Base-by-base conservation (phyloP, 1,140 invertebrate genomes). In the Dreissena polymorpha region DNA sequence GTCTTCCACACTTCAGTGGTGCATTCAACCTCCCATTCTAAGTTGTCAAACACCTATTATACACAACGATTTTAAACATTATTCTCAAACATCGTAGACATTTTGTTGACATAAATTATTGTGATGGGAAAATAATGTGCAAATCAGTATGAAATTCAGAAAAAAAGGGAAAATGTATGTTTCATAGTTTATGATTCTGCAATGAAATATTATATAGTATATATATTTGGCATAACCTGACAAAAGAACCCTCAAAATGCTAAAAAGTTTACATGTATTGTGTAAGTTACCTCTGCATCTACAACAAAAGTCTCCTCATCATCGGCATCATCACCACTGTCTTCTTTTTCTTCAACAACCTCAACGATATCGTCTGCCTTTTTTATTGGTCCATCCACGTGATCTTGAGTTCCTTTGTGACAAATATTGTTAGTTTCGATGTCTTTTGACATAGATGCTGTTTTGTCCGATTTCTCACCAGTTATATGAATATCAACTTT, bases 21-120 rank as follows among this genome's bases (percentile, higher is more conserved):
- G 75, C 91, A 92, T 74, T 91, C 91, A 10, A 92, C 88, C 60
- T 92, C 91, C 91, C 91, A 92, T 39, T 88, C 89, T 55, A 91
- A 81, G 75, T 88, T 89, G 50, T 91, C 90, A 88, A 91, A 90
- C 0, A 87, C 79, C 72, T 88, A 69, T 25, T 67, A 65, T 80
- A 78, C 72, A 64, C 18, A n/a, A 50, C 18, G 18, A 75, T 18
- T 21, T 21, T 63, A 14, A 29, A 13, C 55, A 21, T 18, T 21
- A 23, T 10, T 78, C 75, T 23, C 39, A 8, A 39, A 39, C 39
- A 39, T 39, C 55, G 13, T 23, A 14, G 25, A 23, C 74, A 67
- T 53, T 27, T 5, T 27, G 57, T 65, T 39, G 65, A 64, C 18
- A 71, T 64, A 8, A n/a, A 63, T 12, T 82, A 60, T 27, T 23